These are phyloP conservation scores for Eurosta solidaginis DNA, from an alignment of 1,140 invertebrate genomes.

Conservation along the genomic window DNA sequence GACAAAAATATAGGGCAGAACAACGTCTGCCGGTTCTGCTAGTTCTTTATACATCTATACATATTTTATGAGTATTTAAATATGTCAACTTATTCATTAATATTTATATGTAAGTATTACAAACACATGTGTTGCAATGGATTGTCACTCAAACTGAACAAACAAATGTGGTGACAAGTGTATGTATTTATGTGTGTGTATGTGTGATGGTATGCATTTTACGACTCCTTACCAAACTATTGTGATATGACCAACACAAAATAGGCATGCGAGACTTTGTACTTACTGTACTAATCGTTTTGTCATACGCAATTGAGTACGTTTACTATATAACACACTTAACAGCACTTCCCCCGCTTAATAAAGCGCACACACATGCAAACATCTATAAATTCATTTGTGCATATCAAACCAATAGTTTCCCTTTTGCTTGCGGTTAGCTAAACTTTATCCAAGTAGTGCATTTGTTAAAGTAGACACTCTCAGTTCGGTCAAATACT, in stretches of 20 bases:
- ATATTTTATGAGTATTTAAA: background rate
- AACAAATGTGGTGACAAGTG: background rate
- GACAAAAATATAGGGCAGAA: no score
- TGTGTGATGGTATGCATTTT: background rate
- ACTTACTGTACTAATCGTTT: background rate
- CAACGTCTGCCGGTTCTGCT: no score
- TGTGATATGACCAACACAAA: background rate
- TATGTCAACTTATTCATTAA: background rate
- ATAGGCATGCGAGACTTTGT: background rate
- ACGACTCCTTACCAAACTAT: background rate
- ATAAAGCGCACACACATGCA: no score
- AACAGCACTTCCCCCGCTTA: no score
- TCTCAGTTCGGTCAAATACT: slow-evolving; percentile 6
- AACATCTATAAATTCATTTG: background rate
- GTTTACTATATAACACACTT: no score
- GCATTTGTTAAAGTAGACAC: background rate
- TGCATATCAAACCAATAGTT: background rate
- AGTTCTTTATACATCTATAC: no score
- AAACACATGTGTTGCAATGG: background rate
- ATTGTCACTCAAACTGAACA: background rate
- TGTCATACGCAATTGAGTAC: background rate
- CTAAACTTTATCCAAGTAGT: background rate
- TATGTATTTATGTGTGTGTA: background rate
- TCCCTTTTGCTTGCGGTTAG: background rate
- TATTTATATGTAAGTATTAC: background rate